Evolutionary conservation across 2,888 invertebrate genomes (phyloP).

Genomic region (Nephrotoma appendiculata): DNA sequence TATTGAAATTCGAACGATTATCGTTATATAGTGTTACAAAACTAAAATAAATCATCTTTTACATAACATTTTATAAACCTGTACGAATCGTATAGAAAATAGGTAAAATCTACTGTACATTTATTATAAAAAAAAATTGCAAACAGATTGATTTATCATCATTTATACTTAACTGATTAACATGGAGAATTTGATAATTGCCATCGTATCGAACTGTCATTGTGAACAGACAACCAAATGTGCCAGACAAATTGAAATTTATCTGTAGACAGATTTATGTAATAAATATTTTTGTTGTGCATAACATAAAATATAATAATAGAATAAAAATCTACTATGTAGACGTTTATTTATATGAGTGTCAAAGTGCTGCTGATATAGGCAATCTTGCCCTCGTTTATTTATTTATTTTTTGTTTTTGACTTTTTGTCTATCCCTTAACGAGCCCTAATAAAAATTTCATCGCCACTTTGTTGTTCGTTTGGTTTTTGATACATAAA

Average conservation of each 20-base stretch:
- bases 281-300: not conserved
- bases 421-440: not conserved
- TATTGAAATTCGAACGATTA: not conserved
- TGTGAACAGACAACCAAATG: not conserved
- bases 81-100: not conserved
- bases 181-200: not conserved
- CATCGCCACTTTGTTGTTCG: not conserved
- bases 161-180: not conserved
- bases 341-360: not conserved
- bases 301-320: not conserved
- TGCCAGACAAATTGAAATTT: not conserved
- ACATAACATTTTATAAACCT: not conserved
- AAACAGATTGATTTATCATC: not conserved
- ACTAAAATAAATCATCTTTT: not conserved
- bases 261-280: not conserved
- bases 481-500: not conserved
- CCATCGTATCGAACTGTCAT: not conserved
- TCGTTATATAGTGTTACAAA: not conserved
- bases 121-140: not conserved
- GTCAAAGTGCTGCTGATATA: not conserved
- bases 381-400: not conserved
- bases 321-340: not conserved
- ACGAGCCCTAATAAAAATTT: not conserved
- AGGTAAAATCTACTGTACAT: not conserved
- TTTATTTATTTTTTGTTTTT: not conserved